Evolutionary conservation across 2,797 vertebrate species (phyloP), one percentile per base, ranked within the genome.

Genomic region (Merluccius polli): DNA sequence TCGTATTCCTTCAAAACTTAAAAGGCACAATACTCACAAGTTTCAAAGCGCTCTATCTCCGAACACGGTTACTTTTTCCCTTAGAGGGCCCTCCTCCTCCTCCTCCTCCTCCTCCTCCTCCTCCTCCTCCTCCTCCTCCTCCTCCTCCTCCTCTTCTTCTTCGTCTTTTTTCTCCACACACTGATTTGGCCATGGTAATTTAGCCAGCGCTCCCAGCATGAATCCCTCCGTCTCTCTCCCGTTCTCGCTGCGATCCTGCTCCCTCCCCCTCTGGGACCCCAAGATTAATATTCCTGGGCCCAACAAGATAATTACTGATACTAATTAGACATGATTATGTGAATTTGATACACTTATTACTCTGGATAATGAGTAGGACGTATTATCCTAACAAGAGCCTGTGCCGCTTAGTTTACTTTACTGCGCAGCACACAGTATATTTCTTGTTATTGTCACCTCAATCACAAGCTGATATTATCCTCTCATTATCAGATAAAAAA

Each of bases 251-350:
- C 89, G 91, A 92, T 88, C 89, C 87, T 92, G 91, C 89, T 92
- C 91, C 93, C 95, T 94, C 93, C 95, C 52, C 94, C 93, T 92
- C 93, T 93, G 93, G 94, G 93, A 95, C 90, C 79, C 85, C 94
- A 95, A 96, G 95, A 95, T 94, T 96, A 97, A 97, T 98, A 97
- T 96, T 95, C 95, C 95, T 91, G 91, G 84, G 92, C 95, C 95
- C 95, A 95, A 95, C 96, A 95, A 95, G 93, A 95, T 96, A 96
- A 98, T 97, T 97, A 97, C 96, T 96, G 96, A 97, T 96, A 97
- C 96, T 97, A 97, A 97, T 97, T 97, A 97, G 96, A 95, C 95
- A 95, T 97, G 96, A 97, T 98, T 96, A 96, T 95, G 95, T 95
- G 95, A 96, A 96, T 96, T 92, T 95, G 96, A 96, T 97, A 94